These are phyloP conservation scores for Sycophila sp. DNA, from an alignment of 1,140 invertebrate genomes.

Conservation along the genomic window DNA sequence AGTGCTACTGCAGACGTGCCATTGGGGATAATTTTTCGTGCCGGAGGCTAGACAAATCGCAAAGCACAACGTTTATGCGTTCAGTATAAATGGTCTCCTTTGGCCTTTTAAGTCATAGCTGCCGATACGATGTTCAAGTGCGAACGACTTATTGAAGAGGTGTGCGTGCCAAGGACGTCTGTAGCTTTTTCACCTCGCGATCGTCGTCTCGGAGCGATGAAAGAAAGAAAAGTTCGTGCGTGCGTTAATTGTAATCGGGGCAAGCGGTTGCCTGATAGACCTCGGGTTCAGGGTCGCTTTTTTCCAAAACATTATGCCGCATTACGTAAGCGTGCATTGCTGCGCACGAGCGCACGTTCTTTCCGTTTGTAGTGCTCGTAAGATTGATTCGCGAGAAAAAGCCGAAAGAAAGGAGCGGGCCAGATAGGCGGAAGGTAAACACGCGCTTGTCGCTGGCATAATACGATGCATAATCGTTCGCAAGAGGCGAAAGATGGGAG, in stretches of 20 bases:
- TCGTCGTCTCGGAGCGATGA: background rate
- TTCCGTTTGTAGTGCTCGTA: background rate
- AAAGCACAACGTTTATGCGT: too few species aligned
- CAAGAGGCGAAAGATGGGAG: background rate
- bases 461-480: background rate
- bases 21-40: too few species aligned
- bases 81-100: too few species aligned
- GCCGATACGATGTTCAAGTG: too few species aligned
- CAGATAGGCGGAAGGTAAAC: background rate
- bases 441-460: background rate
- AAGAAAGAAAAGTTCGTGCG: background rate
- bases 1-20: too few species aligned
- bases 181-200: background rate
- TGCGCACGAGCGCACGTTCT: background rate
- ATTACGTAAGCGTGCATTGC: background rate
- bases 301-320: background rate
- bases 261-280: background rate
- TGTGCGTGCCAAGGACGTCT: background rate
- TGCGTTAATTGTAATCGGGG: background rate
- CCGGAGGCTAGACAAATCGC: too few species aligned
- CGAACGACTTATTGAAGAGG: too few species aligned
- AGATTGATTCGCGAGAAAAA: background rate
- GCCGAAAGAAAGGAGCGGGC: background rate
- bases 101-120: too few species aligned
- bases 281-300: background rate